phyloP scores from a whole-genome alignment of 2,797 vertebrate genomes.

The Brachyalestes nurse region DNA sequence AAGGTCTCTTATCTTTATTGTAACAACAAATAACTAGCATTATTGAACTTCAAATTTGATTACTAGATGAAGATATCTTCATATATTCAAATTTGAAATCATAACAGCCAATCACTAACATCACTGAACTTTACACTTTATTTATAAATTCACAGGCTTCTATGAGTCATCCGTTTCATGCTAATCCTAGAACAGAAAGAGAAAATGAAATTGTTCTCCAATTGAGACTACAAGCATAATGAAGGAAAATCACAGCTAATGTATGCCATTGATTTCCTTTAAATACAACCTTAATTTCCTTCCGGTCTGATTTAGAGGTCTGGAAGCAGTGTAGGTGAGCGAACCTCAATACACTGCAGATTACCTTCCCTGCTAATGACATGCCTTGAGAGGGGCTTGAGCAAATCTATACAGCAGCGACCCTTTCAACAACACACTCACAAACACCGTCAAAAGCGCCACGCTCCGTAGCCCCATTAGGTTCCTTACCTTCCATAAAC shows the following conservation, averaged over 20 bases:
- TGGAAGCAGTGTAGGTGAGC: slow-evolving; percentile 56
- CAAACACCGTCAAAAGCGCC: slow-evolving; percentile 28
- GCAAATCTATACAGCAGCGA: slow-evolving; percentile 38
- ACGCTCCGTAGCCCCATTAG: slow-evolving; percentile 52
- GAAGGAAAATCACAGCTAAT: slow-evolving; percentile 73
- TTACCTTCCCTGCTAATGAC: slow-evolving; percentile 46
- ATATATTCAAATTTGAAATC: no score
- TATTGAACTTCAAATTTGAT: no score
- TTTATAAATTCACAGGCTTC: not conserved
- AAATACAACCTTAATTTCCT: slow-evolving; percentile 69
- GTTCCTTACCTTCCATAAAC: slow-evolving; percentile 81
- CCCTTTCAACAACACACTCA: slow-evolving; percentile 17
- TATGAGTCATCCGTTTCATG: slow-evolving; percentile 35
- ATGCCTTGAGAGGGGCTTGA: slow-evolving; percentile 23
- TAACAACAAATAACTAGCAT: no score
- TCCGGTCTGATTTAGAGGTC: slow-evolving; percentile 59
- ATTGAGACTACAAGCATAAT: slow-evolving; percentile 62
- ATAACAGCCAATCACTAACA: not conserved
- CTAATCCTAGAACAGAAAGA: slow-evolving; percentile 65
- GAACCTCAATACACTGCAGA: slow-evolving; percentile 36
- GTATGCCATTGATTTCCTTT: slow-evolving; percentile 79
- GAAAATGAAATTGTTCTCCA: slow-evolving; percentile 69
- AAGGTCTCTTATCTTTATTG: no score
- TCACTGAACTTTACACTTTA: slow-evolving; percentile 7
- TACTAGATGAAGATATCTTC: no score